These are phyloP conservation scores for Drosophila watanabei DNA, from an alignment of 1,140 invertebrate genomes.

Conservation along the genomic window DNA sequence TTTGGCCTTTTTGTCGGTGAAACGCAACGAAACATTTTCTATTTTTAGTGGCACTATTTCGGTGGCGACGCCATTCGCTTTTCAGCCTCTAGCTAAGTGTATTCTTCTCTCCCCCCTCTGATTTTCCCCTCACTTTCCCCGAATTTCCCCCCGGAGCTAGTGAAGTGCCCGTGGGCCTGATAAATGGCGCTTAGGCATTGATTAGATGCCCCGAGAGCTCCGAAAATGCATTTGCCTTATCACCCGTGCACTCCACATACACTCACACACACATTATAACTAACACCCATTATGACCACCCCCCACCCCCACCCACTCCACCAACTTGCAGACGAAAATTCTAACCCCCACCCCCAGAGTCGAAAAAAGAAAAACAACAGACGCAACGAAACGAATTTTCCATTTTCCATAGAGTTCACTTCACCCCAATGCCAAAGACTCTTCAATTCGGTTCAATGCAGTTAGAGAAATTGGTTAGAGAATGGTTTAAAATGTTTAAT, in stretches of 20 bases:
- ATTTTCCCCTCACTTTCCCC: neutral
- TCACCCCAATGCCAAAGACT: conserved; percentile 51
- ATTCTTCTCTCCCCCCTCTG: conserved; percentile 1
- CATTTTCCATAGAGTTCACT: conserved; percentile 55
- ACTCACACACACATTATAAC: conserved; percentile 48
- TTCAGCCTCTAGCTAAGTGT: conserved; percentile 44
- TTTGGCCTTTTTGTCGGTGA: conserved; percentile 39
- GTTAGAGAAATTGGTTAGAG: neutral
- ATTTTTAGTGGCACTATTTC: conserved; percentile 62
- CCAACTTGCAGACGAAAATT: neutral
- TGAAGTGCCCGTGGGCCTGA: conserved; percentile 52
- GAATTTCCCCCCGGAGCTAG: neutral
- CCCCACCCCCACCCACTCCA: neutral
- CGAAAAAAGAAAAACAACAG: conserved; percentile 55
- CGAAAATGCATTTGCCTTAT: conserved; percentile 58
- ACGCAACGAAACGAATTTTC: conserved; percentile 59
- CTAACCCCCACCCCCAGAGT: conserved; percentile 1
- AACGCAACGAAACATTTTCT: conserved; percentile 35
- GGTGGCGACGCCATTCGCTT: conserved; percentile 45
- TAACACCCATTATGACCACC: conserved; percentile 45
- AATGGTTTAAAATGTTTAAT: neutral
- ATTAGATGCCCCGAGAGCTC: conserved; percentile 52
- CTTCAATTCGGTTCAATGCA: conserved; percentile 47
- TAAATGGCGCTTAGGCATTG: conserved; percentile 64
- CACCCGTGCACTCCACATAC: conserved; percentile 43